A percentile compares a stretch with the other conserved stretches of the same genome.
Conservation (phyloP, 2,888 invertebrate species). For the Drosophila prostipennis region DNA sequence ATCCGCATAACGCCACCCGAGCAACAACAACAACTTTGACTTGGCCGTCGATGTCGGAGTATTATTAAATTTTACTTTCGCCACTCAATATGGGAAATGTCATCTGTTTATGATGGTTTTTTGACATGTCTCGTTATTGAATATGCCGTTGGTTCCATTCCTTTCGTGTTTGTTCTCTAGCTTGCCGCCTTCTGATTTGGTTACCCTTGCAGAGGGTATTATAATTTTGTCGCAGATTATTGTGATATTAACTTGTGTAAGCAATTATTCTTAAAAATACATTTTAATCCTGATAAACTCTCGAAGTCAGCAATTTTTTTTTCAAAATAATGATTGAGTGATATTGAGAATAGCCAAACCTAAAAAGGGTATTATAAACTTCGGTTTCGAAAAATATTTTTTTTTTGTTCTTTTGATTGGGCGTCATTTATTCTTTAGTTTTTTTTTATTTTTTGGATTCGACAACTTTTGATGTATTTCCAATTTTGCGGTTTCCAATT, state of each 20-base stretch:
- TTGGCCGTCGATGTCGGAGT: slow-evolving; percentile 59
- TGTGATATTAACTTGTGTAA: too few species aligned
- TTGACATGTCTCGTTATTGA: slow-evolving; percentile 80
- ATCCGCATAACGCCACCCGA: slow-evolving; percentile 34
- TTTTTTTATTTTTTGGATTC: slow-evolving; percentile 35
- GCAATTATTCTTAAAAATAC: too few species aligned
- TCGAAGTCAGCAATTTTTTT: too few species aligned
- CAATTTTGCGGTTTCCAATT: slow-evolving; percentile 66
- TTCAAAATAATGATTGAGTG: neutral
- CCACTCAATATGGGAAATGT: slow-evolving; percentile 82
- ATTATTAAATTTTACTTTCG: slow-evolving; percentile 81
- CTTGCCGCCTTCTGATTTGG: slow-evolving; percentile 11
- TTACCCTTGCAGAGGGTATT: slow-evolving; percentile 5
- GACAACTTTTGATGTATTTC: slow-evolving; percentile 76
- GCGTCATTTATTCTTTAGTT: slow-evolving; percentile 10
- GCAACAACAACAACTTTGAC: slow-evolving; percentile 41
- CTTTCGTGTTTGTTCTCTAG: slow-evolving; percentile 18
- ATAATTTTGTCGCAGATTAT: slow-evolving; percentile 13
- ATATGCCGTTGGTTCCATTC: slow-evolving; percentile 62
- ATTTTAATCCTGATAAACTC: too few species aligned
- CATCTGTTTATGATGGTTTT: slow-evolving; percentile 83
- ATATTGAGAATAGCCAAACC: neutral
- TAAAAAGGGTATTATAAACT: slow-evolving; percentile 9
- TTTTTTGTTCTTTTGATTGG: slow-evolving; percentile 8
- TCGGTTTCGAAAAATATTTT: neutral